phyloP scores from a whole-genome alignment of 2,888 invertebrate species.

The Nomada fabriciana region DNA sequence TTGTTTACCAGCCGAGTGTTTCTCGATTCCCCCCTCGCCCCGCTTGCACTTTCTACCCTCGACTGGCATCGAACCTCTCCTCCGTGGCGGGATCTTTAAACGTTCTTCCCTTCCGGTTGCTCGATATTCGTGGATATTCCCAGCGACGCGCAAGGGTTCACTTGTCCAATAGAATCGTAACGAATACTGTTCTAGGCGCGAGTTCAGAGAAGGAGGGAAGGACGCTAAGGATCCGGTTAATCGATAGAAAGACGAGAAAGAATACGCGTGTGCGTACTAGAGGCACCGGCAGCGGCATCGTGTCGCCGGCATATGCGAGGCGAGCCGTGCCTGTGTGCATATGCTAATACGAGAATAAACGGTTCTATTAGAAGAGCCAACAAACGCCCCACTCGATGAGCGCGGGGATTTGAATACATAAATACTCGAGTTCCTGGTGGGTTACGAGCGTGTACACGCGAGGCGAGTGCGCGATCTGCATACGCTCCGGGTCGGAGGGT shows the following conservation, averaged over 20 bases:
- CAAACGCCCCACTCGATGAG: conserved; percentile 82
- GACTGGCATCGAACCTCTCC: conserved; percentile 54
- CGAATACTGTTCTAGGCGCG: not conserved
- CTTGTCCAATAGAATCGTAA: no score
- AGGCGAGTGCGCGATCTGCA: conserved; percentile 72
- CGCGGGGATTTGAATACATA: conserved; percentile 83
- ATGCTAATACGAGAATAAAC: conserved; percentile 83
- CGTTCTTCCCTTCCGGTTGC: conserved; percentile 60
- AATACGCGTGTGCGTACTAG: conserved; percentile 23
- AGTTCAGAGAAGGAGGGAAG: not conserved
- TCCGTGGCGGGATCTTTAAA: conserved; percentile 47
- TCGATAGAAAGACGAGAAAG: conserved; percentile 47
- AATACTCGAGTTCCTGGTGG: conserved; percentile 76
- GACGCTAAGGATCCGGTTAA: conserved; percentile 28
- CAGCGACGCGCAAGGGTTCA: not conserved
- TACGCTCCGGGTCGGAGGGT: conserved; percentile 69
- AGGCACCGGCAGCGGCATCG: conserved; percentile 38
- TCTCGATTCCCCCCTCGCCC: conserved; percentile 63
- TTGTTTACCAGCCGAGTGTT: conserved; percentile 80
- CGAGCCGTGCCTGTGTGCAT: conserved; percentile 71
- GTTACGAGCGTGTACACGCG: conserved; percentile 56
- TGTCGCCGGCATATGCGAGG: conserved; percentile 63
- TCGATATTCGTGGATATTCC: conserved; percentile 63
- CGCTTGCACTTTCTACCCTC: conserved; percentile 23
- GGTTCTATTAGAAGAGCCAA: conserved; percentile 82